Conservation (phyloP, 2,113 vertebrate genomes). For the Phrynocephalus versicolor region DNA sequence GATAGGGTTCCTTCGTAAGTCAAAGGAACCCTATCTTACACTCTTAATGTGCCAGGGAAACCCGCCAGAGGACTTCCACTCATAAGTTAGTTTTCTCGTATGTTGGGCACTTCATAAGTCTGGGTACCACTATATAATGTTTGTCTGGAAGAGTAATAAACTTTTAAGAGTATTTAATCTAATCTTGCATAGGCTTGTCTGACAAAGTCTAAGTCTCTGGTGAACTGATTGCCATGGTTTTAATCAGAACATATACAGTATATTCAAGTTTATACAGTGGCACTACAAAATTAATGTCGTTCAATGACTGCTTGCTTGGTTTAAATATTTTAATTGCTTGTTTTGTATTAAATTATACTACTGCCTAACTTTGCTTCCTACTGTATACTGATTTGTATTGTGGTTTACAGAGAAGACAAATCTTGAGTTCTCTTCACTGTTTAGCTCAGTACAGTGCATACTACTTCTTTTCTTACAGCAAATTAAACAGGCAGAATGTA, state of each 20-base stretch:
- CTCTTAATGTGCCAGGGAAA: too few species aligned
- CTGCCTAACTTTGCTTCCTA: background rate
- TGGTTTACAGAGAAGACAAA: background rate
- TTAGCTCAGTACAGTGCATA: background rate
- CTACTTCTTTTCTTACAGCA: background rate
- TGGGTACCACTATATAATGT: too few species aligned
- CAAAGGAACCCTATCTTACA: too few species aligned
- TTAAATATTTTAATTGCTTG: constrained; percentile 7
- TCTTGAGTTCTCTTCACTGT: background rate
- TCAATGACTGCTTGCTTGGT: background rate
- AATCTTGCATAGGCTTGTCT: background rate
- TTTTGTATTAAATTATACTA: constrained; percentile 18
- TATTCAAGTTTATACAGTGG: constrained; percentile 19
- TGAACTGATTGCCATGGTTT: background rate
- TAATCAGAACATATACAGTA: background rate
- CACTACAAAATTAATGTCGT: constrained; percentile 13
- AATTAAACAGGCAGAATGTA: background rate
- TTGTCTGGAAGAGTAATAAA: constrained; percentile 9
- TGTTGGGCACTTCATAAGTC: too few species aligned
- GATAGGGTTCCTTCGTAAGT: too few species aligned
- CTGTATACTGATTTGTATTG: constrained; percentile 1
- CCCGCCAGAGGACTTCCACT: too few species aligned
- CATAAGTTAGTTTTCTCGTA: too few species aligned
- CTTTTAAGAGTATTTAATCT: constrained; percentile 4
- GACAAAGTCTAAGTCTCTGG: background rate